These are phyloP conservation scores for Falcunculus frontatus DNA, from an alignment of 2,113 vertebrate species.

Conservation along the genomic window DNA sequence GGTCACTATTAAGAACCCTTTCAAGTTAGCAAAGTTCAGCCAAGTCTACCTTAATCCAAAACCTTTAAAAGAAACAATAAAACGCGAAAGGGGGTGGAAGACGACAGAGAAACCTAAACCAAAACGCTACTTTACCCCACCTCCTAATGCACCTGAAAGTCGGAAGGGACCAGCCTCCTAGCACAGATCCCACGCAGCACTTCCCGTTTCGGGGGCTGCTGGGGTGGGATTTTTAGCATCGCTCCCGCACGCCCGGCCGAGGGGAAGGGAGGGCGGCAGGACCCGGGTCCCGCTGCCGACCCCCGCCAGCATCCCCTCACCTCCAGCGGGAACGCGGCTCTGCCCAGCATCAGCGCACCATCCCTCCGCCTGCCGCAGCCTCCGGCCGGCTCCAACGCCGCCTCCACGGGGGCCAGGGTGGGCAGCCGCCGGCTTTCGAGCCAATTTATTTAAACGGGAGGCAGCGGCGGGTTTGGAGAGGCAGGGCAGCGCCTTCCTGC, in stretches of 20 bases:
- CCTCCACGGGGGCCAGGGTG: conserved; percentile 5
- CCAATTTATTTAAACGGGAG: conserved; percentile 54
- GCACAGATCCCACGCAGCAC: neutral
- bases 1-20: conserved; percentile 59
- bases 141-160: conserved; percentile 30
- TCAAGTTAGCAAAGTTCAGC: conserved; percentile 64
- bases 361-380: conserved; percentile 15
- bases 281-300: neutral
- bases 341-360: conserved; percentile 62
- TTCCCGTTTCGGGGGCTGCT: neutral
- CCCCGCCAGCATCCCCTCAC: conserved; percentile 55
- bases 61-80: conserved; percentile 24
- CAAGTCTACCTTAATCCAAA: conserved; percentile 64
- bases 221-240: neutral
- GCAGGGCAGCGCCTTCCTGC: conserved; percentile 36
- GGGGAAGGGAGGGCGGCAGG: neutral
- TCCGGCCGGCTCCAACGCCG: neutral
- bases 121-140: neutral
- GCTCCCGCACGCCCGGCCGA: neutral
- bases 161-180: neutral
- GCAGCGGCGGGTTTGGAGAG: conserved; percentile 16
- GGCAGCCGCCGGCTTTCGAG: conserved; percentile 8
- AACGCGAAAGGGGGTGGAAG: neutral
- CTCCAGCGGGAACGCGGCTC: conserved; percentile 63
- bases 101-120: neutral